Base-by-base conservation (phyloP, 2,113 vertebrate species). In the Tiliqua scincoides region DNA sequence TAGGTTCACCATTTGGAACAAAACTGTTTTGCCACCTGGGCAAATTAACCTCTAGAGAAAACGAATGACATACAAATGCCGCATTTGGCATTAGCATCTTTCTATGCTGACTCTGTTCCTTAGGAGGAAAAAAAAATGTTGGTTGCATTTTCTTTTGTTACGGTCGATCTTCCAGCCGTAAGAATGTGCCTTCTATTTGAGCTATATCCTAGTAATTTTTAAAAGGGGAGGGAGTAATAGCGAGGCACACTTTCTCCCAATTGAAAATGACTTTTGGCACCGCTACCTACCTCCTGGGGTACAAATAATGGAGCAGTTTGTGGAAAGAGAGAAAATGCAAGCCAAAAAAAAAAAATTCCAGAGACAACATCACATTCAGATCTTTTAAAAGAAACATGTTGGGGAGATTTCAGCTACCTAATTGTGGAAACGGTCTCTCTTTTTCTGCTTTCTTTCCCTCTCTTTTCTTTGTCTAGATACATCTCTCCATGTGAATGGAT, bases 241-340 rank as follows among this genome's bases (percentile, higher is more conserved):
- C 12, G 23, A 37, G 77, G 17, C 1, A 1, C 12, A 4, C 87
- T 85, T 81, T 89, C 63, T 87, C 62, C 57, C 59, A 68, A 20
- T 61, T 18, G 23, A 79, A 30, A 59, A 40, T 27, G 88, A 62
- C 71, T 91, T 85, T 78, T 35, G 6, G 37, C 32, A 90, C 83
- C 89, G 15, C 52, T 37, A 11, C 67, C 65, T 54, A 82, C 54
- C 81, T 92, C 89, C 57, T 48, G 59, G 37, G 30, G 71, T 73
- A 59, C 61, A 63, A 87, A 23, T 59, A 91, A 87, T 54, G 68
- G 85, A 86, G 73, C 6, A 76, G 71, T 79, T 89, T 84, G 54
- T 12, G 12, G 21, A 62, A 81, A 25, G 63, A 86, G 91, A 82
- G 70, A 27, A 25, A 17, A 87, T 25, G 35, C 20, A 32, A n/a